Evolutionary conservation across 2,888 invertebrate species (phyloP).

Genomic region (Ormyrus pomaceus): DNA sequence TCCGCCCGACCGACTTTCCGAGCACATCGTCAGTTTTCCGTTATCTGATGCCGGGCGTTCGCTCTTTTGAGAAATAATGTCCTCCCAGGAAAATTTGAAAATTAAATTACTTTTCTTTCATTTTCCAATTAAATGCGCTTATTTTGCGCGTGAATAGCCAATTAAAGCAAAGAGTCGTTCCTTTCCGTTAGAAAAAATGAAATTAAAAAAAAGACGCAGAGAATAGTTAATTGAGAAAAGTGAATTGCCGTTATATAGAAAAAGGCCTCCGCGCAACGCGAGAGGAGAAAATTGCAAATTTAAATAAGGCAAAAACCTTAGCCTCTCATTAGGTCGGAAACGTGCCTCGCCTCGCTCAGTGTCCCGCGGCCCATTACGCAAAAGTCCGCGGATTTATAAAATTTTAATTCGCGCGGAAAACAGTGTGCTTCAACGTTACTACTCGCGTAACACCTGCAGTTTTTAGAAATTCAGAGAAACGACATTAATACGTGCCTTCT

Average conservation of each 20-base stretch:
- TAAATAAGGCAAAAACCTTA: conserved; percentile 45
- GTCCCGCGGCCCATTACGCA: conserved; percentile 16
- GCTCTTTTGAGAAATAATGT: too few relatives aligned
- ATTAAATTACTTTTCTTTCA: not conserved
- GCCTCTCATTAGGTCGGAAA: conserved; percentile 44
- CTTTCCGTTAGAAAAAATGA: too few relatives aligned
- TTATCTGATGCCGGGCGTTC: too few relatives aligned
- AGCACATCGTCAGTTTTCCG: too few relatives aligned
- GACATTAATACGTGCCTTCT: too few relatives aligned
- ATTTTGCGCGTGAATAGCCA: not conserved
- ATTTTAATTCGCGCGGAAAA: conserved; percentile 28
- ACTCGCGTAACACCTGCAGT: not conserved
- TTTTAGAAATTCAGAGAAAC: not conserved
- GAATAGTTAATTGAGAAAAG: conserved; percentile 9
- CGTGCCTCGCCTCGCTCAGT: conserved; percentile 30
- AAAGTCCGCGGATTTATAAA: conserved; percentile 30
- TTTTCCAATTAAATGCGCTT: not conserved
- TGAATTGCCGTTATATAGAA: conserved; percentile 15
- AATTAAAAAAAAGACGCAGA: too few relatives aligned
- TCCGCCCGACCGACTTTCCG: not conserved
- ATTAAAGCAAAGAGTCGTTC: too few relatives aligned
- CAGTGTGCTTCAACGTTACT: not conserved
- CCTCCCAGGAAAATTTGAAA: too few relatives aligned
- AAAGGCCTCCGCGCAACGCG: conserved; percentile 4
- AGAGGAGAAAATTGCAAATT: conserved; percentile 25